Conservation (phyloP, 2,113 vertebrate species). For the Cinclus cinclus region DNA sequence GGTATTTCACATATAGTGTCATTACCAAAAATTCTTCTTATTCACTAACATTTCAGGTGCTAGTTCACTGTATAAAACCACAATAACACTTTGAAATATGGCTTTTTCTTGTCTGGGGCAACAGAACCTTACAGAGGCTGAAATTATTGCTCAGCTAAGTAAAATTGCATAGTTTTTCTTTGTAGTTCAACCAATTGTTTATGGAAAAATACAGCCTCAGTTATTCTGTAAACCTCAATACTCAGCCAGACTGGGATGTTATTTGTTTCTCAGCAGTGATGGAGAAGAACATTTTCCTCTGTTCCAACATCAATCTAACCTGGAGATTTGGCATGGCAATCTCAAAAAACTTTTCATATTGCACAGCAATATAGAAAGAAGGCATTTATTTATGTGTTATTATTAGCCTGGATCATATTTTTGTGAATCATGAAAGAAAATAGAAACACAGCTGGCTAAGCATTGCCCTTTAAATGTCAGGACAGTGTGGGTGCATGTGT, state of each 20-base stretch:
- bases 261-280: background rate
- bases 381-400: background rate
- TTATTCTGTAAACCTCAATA: background rate
- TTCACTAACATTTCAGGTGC: background rate
- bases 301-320: background rate
- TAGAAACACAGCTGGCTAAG: constrained; percentile 27
- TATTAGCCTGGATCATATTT: background rate
- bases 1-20: background rate
- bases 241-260: background rate
- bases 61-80: background rate
- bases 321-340: background rate
- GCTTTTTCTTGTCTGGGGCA: background rate
- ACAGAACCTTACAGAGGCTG: background rate
- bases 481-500: background rate
- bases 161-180: background rate
- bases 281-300: background rate
- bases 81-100: background rate
- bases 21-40: background rate
- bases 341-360: background rate
- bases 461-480: constrained; percentile 48
- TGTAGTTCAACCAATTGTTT: background rate
- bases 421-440: constrained; percentile 1
- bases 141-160: background rate
- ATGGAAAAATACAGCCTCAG: background rate
- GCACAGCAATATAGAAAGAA: background rate